These are phyloP conservation scores for Meloidogyne floridensis DNA, from an alignment of 1,140 invertebrate genomes.

Conservation along the genomic window DNA sequence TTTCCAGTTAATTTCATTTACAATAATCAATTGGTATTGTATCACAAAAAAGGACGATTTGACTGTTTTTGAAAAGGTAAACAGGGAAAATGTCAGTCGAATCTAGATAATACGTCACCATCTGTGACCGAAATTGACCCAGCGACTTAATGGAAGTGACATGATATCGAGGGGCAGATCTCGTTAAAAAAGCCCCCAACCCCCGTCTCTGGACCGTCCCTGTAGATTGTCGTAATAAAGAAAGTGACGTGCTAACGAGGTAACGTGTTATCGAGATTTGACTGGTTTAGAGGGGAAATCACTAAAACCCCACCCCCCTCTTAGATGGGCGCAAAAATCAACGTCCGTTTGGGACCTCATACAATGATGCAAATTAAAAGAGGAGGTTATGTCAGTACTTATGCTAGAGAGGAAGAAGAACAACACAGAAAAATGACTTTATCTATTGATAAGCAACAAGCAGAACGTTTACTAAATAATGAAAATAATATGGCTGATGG, in stretches of 20 bases:
- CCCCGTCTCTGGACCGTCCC: no score
- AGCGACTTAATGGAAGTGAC: no score
- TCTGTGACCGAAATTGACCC: no score
- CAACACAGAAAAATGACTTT: slow-evolving; percentile 25
- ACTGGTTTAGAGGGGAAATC: no score
- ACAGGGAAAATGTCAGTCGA: not conserved
- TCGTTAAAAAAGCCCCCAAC: no score
- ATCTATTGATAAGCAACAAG: slow-evolving; percentile 5
- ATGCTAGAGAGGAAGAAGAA: slow-evolving; percentile 52
- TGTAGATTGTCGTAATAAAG: no score
- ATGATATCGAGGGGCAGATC: no score
- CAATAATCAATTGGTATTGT: slow-evolving; percentile 61
- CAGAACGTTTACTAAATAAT: not conserved
- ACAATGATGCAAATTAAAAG: slow-evolving; percentile 50
- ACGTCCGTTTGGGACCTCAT: slow-evolving; percentile 59
- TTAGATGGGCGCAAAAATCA: slow-evolving; percentile 51
- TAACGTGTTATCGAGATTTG: no score
- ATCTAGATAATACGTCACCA: no score
- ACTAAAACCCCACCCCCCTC: not conserved
- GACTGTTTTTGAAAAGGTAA: slow-evolving; percentile 61
- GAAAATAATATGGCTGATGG: not conserved
- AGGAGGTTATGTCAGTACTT: slow-evolving; percentile 53
- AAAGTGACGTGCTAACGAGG: no score
- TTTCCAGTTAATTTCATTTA: slow-evolving; percentile 51
- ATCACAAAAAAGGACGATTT: slow-evolving; percentile 62